These are phyloP conservation scores for Calameuta idolon DNA, from an alignment of 2,888 invertebrate genomes.

Conservation along the genomic window DNA sequence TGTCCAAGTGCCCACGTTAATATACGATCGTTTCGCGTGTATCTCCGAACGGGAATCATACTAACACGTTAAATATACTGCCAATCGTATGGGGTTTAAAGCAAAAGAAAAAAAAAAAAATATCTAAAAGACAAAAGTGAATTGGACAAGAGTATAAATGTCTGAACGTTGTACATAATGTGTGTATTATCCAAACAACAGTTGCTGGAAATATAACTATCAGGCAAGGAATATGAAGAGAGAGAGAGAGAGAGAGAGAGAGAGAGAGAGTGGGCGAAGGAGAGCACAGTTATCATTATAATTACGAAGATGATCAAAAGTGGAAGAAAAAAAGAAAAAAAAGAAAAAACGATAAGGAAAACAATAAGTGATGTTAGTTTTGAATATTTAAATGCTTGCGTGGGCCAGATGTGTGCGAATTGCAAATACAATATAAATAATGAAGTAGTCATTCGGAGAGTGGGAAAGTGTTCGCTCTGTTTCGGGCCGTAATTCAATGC, in stretches of 20 bases:
- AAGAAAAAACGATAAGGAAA: neutral
- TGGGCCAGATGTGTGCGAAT: conserved; percentile 39
- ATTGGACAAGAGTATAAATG: conserved; percentile 31
- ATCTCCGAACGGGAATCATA: neutral
- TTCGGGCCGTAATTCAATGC: too few relatives aligned
- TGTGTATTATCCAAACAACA: too few relatives aligned
- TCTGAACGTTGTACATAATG: conserved; percentile 6
- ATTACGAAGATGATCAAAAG: neutral
- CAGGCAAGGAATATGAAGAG: too few relatives aligned
- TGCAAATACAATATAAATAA: conserved; percentile 12
- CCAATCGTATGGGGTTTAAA: conserved; percentile 56
- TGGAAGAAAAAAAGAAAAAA: conserved; percentile 1
- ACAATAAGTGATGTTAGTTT: conserved; percentile 36
- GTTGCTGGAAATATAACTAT: too few relatives aligned
- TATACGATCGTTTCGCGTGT: conserved; percentile 14
- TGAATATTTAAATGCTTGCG: conserved; percentile 49
- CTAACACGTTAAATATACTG: conserved; percentile 57
- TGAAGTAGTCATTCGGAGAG: conserved; percentile 18
- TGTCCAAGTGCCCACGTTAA: conserved; percentile 17
- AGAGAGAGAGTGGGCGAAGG: too few relatives aligned
- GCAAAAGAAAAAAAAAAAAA: too few relatives aligned
- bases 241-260: too few relatives aligned
- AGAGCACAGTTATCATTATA: too few relatives aligned
- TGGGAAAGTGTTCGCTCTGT: conserved; percentile 22
- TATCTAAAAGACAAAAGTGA: neutral